These are phyloP conservation scores for Atlantisia rogersi DNA, from an alignment of 2,113 vertebrate species.

Conservation along the genomic window DNA sequence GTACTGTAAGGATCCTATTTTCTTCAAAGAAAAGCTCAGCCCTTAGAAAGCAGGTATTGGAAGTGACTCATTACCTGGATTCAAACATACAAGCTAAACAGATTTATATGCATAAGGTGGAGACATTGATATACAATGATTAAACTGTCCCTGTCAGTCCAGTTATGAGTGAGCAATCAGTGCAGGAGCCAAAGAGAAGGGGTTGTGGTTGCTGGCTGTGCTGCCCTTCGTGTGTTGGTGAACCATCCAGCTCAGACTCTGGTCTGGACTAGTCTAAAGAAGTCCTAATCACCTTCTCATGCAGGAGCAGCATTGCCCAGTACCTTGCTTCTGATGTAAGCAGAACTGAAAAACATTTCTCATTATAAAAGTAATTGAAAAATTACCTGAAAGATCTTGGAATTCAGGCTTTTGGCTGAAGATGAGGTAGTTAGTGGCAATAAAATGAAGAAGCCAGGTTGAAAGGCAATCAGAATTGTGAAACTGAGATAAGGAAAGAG, in stretches of 20 bases:
- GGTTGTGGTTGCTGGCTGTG: not conserved
- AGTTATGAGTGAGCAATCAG: no score
- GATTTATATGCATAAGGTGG: not conserved
- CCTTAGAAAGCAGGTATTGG: not conserved
- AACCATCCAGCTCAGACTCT: not conserved
- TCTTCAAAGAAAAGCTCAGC: not conserved
- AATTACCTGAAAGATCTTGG: constrained; percentile 94
- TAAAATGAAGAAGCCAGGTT: constrained; percentile 96
- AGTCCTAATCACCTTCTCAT: not conserved
- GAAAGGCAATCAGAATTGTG: constrained; percentile 96
- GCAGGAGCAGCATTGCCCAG: not conserved
- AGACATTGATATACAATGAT: accelerated
- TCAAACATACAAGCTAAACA: not conserved
- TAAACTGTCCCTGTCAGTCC: not conserved
- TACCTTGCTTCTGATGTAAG: not conserved
- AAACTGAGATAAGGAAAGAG: constrained; percentile 77
- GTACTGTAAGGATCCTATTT: not conserved
- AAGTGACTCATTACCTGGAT: not conserved
- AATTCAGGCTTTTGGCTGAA: constrained; percentile 98
- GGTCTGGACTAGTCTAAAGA: not conserved
- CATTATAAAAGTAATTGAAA: not conserved
- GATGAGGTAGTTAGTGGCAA: constrained; percentile 98
- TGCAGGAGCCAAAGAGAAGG: not conserved
- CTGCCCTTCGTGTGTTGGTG: not conserved
- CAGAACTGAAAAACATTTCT: not conserved